These are phyloP conservation scores for human DNA, from an alignment of 2,113 vertebrate genomes.

Conservation along the genomic window GRCh38 chr3:30103001-30103500, in stretches of 20 bases:
- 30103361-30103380: neutral
- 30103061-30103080: neutral
- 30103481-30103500: neutral
- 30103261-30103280: neutral
- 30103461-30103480: neutral
- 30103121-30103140: neutral
- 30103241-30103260: neutral
- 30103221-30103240: neutral
- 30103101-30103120: neutral
- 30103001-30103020: neutral
- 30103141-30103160: neutral
- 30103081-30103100: neutral
- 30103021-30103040: neutral
- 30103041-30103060: neutral
- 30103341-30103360: neutral
- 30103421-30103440: neutral
- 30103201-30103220: neutral
- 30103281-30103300: neutral
- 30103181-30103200: neutral
- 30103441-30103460: neutral
- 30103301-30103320: neutral
- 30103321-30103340: neutral
- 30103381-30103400: neutral
- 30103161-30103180: neutral
- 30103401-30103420: neutral